phyloP scores from a whole-genome alignment of 2,113 vertebrate genomes.

The Passer domesticus region DNA sequence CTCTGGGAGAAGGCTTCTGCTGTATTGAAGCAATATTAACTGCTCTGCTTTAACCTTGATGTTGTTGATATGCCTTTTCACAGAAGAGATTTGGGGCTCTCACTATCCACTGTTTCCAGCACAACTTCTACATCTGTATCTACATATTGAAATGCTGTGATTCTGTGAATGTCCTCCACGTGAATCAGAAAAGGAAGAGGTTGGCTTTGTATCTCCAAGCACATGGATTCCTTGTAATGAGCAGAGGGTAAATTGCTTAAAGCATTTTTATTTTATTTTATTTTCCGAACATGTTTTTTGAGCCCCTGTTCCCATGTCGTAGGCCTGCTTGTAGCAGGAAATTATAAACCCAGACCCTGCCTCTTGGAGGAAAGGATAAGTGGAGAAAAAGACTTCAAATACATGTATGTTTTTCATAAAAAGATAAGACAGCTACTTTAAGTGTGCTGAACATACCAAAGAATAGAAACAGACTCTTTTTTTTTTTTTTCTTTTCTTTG shows the following conservation, averaged over 20 bases:
- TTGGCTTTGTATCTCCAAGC: background rate
- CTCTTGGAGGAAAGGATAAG: background rate
- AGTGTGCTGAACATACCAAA: background rate
- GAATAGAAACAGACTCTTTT: background rate
- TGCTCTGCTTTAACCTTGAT: background rate
- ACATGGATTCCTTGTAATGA: background rate
- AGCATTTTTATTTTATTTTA: conserved; percentile 20
- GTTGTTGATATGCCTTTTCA: background rate
- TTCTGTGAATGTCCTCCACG: background rate
- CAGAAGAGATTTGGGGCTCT: background rate
- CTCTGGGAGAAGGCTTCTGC: background rate
- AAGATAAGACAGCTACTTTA: background rate
- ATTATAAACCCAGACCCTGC: background rate
- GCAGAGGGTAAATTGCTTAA: background rate
- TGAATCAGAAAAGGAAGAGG: background rate
- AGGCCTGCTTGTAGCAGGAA: conserved; percentile 32
- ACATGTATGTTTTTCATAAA: conserved; percentile 1
- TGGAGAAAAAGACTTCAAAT: conserved; percentile 35
- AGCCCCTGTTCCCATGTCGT: background rate
- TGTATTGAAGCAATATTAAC: background rate
- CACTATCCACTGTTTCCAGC: background rate
- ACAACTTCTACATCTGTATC: background rate
- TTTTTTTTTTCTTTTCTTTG: background rate
- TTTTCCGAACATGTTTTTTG: background rate
- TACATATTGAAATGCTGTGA: background rate